Evolutionary conservation across 2,113 vertebrate species (phyloP).

Genomic region (Zingel zingel): DNA sequence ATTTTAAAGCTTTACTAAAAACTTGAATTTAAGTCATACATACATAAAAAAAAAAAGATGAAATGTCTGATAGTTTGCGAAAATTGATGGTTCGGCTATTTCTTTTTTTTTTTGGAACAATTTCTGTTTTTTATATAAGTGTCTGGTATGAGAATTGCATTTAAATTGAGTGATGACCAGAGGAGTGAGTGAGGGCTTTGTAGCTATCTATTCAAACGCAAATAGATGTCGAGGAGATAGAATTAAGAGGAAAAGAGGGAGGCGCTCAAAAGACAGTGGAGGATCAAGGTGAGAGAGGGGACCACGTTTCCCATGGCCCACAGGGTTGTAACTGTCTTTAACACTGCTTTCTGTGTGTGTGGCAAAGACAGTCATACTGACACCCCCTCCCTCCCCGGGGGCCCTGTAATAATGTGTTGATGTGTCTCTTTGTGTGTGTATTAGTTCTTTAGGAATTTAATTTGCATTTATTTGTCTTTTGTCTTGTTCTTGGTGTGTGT

Average conservation of each 20-base stretch:
- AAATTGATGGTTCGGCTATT: background rate
- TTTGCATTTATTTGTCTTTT: conserved; percentile 63
- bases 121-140: background rate
- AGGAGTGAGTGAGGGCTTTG: conserved; percentile 8
- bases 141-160: background rate
- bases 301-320: conserved; percentile 69
- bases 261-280: conserved; percentile 16
- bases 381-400: conserved; percentile 27
- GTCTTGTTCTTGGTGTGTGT: conserved; percentile 14
- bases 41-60: background rate
- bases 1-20: background rate
- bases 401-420: conserved; percentile 29
- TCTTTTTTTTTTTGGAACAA: background rate
- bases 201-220: conserved; percentile 21
- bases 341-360: conserved; percentile 34
- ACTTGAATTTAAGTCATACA: background rate
- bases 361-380: conserved; percentile 12
- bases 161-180: conserved; percentile 11
- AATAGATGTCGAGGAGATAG: background rate
- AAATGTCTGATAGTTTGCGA: background rate
- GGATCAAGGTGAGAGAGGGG: conserved; percentile 47
- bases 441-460: conserved; percentile 57
- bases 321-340: conserved; percentile 5
- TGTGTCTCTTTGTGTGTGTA: conserved; percentile 33
- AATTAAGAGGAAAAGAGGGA: conserved; percentile 11